Percentiles rank a stretch among this genome's conserved stretches.
phyloP scores from a whole-genome alignment of 1,140 invertebrate species.

The Drosophila oshimai region DNA sequence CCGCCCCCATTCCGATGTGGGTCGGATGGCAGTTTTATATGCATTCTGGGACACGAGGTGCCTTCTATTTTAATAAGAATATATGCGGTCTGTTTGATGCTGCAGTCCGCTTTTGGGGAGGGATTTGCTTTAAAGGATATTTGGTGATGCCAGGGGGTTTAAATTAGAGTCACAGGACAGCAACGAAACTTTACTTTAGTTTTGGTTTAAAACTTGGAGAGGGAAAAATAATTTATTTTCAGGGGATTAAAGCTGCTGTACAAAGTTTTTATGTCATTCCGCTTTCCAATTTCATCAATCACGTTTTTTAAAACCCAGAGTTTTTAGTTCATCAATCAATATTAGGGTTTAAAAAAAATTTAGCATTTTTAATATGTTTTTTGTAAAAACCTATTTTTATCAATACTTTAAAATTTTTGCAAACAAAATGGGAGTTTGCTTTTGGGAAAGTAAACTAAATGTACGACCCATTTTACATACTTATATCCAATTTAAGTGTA shows the following conservation, averaged over 20 bases:
- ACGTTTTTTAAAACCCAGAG: too few species aligned
- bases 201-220: neutral
- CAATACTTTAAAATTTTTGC: too few species aligned
- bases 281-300: too few species aligned
- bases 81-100: constrained; percentile 76
- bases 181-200: constrained; percentile 5
- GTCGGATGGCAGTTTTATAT: constrained; percentile 57
- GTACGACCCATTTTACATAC: too few species aligned
- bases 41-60: constrained; percentile 67
- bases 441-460: too few species aligned
- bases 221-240: neutral
- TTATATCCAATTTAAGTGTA: too few species aligned
- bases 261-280: neutral
- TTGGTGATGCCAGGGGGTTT: constrained; percentile 1
- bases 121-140: constrained; percentile 7
- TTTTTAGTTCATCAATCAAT: too few species aligned
- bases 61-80: constrained; percentile 72
- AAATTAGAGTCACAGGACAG: constrained; percentile 6
- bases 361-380: too few species aligned
- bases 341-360: too few species aligned
- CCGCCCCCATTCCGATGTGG: constrained; percentile 6
- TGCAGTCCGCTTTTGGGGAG: constrained; percentile 11
- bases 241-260: too few species aligned
- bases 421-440: too few species aligned
- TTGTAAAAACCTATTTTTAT: too few species aligned